Evolutionary conservation across 2,888 invertebrate species (phyloP).

Genomic region (Agrotis clavis): DNA sequence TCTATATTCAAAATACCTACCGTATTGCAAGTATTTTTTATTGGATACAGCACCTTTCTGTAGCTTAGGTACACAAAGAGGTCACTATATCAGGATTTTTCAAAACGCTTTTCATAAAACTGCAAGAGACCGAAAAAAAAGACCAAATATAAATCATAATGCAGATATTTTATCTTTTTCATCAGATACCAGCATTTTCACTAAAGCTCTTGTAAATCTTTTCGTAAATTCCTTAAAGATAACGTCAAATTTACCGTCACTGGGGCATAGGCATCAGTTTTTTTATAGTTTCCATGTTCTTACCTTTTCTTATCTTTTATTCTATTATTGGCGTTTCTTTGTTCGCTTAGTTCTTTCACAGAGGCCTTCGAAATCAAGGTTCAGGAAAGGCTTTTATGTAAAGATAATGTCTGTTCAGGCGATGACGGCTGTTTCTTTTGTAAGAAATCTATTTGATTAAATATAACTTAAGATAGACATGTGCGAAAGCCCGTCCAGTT

Average conservation of each 20-base stretch:
- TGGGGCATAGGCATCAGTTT: background rate
- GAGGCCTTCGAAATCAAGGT: slow-evolving; percentile 32
- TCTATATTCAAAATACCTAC: slow-evolving; percentile 40
- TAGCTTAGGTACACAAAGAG: background rate
- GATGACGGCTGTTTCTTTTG: slow-evolving; percentile 15
- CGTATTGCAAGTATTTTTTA: slow-evolving; percentile 7
- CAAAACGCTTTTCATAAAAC: background rate
- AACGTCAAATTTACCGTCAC: background rate
- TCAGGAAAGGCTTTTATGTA: slow-evolving; percentile 19
- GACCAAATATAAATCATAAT: background rate
- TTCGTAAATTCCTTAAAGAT: background rate
- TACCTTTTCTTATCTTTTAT: slow-evolving; percentile 20
- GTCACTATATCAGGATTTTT: background rate
- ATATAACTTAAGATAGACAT: background rate
- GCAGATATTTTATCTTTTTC: slow-evolving; percentile 10
- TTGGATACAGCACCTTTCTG: background rate
- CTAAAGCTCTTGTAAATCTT: background rate
- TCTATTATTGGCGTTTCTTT: slow-evolving; percentile 34
- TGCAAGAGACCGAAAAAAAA: no score
- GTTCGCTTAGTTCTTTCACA: slow-evolving; percentile 26
- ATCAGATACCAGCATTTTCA: background rate
- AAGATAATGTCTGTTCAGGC: slow-evolving; percentile 25
- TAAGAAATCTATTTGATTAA: slow-evolving; percentile 9
- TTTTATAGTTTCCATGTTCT: background rate
- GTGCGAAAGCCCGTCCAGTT: background rate